Evolutionary conservation across 1,140 invertebrate genomes (phyloP), one percentile per base, ranked within the genome.

Genomic region (Drosophila nikananu): DNA sequence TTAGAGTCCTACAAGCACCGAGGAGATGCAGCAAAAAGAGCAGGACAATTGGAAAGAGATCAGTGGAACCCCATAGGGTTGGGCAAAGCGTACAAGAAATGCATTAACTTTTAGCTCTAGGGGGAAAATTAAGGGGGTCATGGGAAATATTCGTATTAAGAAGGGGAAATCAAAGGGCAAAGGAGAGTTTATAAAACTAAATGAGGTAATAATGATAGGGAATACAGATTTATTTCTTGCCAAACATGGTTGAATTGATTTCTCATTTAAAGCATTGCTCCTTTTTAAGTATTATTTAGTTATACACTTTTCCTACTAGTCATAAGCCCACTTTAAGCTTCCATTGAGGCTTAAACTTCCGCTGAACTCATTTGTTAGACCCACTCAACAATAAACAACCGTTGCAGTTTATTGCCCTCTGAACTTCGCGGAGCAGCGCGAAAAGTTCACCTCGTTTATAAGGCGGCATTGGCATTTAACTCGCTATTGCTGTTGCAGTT

Each of bases 371-470:
- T 72, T 72, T 70, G 68, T 25, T 70, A 51, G 62, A 48, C 61
- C 35, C 37, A 66, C 35, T 67, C 32, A 71, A 72, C 65, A 71
- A 51, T 61, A 73, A 73, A 73, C 67, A 51, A 73, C 23, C 42
- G 12, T 7, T 13, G 35, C 68, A 73, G 86, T 90, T 89, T 86
- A 72, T 89, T 89, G 86, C 86, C 75, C 86, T 89, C 75, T 89
- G 86, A 89, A 89, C 86, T 90, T 71, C 65, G 17, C 7, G 65
- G 44, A 58, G 15, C 54, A 51, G n/a, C 39, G 60, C 49, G 39
- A 64, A 70, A 57, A 79, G 63, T 74, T 79, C 61, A 82, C 67
- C 74, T 82, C 74, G 76, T 81, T 90, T 84, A 76, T 66, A 81
- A 63, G 72, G 61, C 73, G 65, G 60, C 84, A 76, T 80, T 77